phyloP scores from a whole-genome alignment of 2,888 invertebrate species.

The Drosophila colorata region DNA sequence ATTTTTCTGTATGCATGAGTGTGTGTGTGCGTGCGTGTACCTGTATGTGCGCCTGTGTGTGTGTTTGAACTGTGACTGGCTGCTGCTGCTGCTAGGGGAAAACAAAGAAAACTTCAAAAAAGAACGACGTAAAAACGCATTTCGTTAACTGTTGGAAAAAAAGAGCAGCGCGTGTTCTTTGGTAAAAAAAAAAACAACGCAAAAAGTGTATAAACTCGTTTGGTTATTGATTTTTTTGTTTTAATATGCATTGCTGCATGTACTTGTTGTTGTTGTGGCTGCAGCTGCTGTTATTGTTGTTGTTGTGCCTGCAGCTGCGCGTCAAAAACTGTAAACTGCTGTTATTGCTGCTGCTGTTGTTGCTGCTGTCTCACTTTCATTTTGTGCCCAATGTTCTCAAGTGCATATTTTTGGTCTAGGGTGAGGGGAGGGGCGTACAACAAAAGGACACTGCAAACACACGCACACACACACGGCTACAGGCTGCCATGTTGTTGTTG shows the following conservation, averaged over 20 bases:
- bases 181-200: slow-evolving; percentile 26
- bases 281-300: slow-evolving; percentile 31
- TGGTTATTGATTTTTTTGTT: slow-evolving; percentile 67
- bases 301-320: slow-evolving; percentile 59
- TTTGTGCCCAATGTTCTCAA: slow-evolving; percentile 17
- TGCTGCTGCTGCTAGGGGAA: slow-evolving; percentile 64
- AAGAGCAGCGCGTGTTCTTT: slow-evolving; percentile 14
- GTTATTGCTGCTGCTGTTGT: slow-evolving; percentile 27
- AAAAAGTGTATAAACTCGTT: slow-evolving; percentile 37
- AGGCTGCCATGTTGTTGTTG: slow-evolving; percentile 31
- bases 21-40: slow-evolving; percentile 21
- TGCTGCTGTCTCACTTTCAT: slow-evolving; percentile 26
- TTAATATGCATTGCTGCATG: slow-evolving; percentile 57
- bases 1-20: slow-evolving; percentile 63
- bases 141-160: slow-evolving; percentile 29
- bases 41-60: slow-evolving; percentile 36
- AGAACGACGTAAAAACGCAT: slow-evolving; percentile 76
- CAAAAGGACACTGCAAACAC: slow-evolving; percentile 28
- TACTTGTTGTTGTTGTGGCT: slow-evolving; percentile 46
- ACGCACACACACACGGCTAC: slow-evolving; percentile 16
- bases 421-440: not conserved
- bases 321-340: slow-evolving; percentile 52
- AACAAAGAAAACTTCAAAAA: slow-evolving; percentile 82
- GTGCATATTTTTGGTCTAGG: slow-evolving; percentile 25
- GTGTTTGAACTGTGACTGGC: slow-evolving; percentile 66